A percentile compares a stretch with the other conserved stretches of the same genome.
Evolutionary conservation across 2,888 invertebrate species (phyloP).

Genomic region (Sphaerolaimus hirsutus): DNA sequence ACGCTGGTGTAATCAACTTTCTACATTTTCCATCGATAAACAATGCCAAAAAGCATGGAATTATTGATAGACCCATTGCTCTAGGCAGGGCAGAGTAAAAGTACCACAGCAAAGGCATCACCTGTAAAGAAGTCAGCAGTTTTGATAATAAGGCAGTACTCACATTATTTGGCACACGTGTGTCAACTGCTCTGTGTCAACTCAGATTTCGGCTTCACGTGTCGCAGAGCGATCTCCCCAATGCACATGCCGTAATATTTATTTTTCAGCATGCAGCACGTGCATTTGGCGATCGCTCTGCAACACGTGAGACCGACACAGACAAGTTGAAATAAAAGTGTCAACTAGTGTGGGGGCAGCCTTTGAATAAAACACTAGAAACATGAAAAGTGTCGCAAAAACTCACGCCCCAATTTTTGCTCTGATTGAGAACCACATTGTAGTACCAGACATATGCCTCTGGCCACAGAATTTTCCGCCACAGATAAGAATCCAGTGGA

Average conservation of each 20-base stretch:
- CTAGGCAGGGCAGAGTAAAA: slow-evolving; percentile 88
- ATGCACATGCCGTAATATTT: too few relatives aligned
- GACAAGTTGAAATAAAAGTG: neutral
- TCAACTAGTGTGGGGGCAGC: neutral
- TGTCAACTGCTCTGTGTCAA: too few relatives aligned
- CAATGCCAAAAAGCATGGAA: slow-evolving; percentile 41
- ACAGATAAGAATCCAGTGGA: slow-evolving; percentile 66
- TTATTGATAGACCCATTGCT: slow-evolving; percentile 53
- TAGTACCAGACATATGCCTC: slow-evolving; percentile 91
- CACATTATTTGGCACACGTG: too few relatives aligned
- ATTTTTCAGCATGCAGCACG: neutral
- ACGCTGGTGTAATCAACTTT: slow-evolving; percentile 30
- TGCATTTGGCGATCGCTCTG: neutral
- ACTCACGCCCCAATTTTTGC: slow-evolving; percentile 76
- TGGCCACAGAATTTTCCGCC: slow-evolving; percentile 70
- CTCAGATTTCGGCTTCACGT: too few relatives aligned
- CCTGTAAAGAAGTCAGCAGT: slow-evolving; percentile 34
- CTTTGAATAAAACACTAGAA: neutral
- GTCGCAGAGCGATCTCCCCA: too few relatives aligned
- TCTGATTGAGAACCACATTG: slow-evolving; percentile 75
- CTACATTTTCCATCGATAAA: slow-evolving; percentile 29
- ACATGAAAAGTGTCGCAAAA: neutral
- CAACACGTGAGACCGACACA: neutral
- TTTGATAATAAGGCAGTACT: too few relatives aligned
- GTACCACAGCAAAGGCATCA: slow-evolving; percentile 85